Conservation (phyloP, 2,113 vertebrate genomes). For the Silurus meridionalis region DNA sequence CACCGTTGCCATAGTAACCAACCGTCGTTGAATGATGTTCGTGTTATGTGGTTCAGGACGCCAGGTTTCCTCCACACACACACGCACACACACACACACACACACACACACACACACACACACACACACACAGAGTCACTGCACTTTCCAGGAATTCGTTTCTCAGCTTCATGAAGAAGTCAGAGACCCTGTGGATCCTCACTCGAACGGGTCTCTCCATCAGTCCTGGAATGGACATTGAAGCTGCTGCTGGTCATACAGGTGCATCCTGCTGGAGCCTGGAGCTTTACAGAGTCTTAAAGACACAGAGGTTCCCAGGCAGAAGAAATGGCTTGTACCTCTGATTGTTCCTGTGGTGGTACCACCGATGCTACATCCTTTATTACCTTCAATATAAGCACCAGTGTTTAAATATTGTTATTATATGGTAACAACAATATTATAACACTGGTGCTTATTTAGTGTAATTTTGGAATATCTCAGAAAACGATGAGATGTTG, state of each 20-base stretch:
- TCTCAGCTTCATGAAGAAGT: neutral
- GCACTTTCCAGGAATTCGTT: neutral
- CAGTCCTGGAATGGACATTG: neutral
- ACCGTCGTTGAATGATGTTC: neutral
- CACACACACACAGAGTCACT: neutral
- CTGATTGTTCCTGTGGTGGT: neutral
- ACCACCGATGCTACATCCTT: neutral
- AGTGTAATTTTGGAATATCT: neutral
- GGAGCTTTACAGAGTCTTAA: constrained; percentile 43
- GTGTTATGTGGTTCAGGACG: neutral
- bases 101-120: too few relatives aligned
- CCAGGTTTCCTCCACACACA: constrained; percentile 8
- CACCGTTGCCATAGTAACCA: constrained; percentile 1
- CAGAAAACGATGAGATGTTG: neutral
- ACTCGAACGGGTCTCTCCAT: neutral
- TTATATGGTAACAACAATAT: neutral
- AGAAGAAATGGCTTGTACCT: neutral
- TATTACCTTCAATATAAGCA: neutral
- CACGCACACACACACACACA: too few relatives aligned
- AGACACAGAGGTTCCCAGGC: constrained; percentile 31
- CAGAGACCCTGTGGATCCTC: neutral
- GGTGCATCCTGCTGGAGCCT: constrained; percentile 44
- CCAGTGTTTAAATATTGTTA: too few relatives aligned
- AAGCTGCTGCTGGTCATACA: constrained; percentile 39
- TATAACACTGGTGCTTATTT: neutral